Conservation (phyloP, 2,797 vertebrate species). For the Potorous gilbertii region DNA sequence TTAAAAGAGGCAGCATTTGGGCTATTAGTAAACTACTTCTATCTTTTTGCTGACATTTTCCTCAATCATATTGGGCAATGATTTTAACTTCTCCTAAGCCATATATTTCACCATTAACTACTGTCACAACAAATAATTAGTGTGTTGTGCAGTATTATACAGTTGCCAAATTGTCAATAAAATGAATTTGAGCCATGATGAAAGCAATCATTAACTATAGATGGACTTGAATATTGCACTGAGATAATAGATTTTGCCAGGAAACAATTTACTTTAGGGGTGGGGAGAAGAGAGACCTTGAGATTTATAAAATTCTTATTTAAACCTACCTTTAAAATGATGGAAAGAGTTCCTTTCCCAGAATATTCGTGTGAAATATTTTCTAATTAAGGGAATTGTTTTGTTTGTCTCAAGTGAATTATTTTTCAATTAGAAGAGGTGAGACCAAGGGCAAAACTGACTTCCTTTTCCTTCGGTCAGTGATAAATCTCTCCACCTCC, state of each 20-base stretch:
- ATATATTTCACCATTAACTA: slow-evolving; percentile 48
- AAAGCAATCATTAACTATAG: slow-evolving; percentile 57
- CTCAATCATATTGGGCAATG: background rate
- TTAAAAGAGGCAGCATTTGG: background rate
- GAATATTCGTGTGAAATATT: slow-evolving; percentile 49
- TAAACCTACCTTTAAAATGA: slow-evolving; percentile 41
- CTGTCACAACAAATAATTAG: slow-evolving; percentile 43
- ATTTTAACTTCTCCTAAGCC: slow-evolving; percentile 49
- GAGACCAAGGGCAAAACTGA: slow-evolving; percentile 27
- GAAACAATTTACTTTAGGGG: slow-evolving; percentile 48
- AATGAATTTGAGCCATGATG: slow-evolving; percentile 31
- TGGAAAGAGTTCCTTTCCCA: slow-evolving; percentile 45
- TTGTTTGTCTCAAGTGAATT: slow-evolving; percentile 39
- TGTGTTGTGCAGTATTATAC: slow-evolving; percentile 30
- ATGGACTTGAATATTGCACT: slow-evolving; percentile 36
- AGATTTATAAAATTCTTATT: slow-evolving; percentile 39
- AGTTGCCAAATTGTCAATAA: slow-evolving; percentile 61
- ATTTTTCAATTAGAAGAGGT: slow-evolving; percentile 33
- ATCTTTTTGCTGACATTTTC: slow-evolving; percentile 40
- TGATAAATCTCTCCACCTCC: background rate
- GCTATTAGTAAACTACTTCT: slow-evolving; percentile 23
- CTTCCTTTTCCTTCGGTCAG: background rate
- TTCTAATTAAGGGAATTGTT: slow-evolving; percentile 41
- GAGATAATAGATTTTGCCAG: slow-evolving; percentile 49
- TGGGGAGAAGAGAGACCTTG: slow-evolving; percentile 27